These are phyloP conservation scores for Mythimna ferrago DNA, from an alignment of 2,888 invertebrate species.

Conservation along the genomic window DNA sequence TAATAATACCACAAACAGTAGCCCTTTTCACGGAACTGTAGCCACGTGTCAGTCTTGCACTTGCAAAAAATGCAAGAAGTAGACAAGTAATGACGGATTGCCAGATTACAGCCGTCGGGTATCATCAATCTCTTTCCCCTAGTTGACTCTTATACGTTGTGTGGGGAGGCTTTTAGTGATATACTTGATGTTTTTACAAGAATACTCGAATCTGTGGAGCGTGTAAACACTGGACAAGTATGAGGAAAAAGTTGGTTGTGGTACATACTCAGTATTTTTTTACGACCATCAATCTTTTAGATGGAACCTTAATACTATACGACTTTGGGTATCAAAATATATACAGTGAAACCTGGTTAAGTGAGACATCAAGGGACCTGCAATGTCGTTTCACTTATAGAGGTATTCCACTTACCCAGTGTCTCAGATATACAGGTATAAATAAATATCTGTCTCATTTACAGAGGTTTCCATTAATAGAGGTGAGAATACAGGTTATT, in stretches of 20 bases:
- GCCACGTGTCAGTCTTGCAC: constrained; percentile 54
- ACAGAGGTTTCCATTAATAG: too few relatives aligned
- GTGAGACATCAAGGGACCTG: too few relatives aligned
- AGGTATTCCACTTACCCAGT: too few relatives aligned
- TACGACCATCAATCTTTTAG: background rate
- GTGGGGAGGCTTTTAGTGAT: constrained; percentile 56
- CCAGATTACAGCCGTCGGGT: constrained; percentile 56
- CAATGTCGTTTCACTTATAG: too few relatives aligned
- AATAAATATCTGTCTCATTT: too few relatives aligned
- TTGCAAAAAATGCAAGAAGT: constrained; percentile 53
- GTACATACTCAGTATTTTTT: background rate
- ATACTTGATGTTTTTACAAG: constrained; percentile 52
- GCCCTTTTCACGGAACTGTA: background rate
- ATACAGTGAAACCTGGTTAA: too few relatives aligned
- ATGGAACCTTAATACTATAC: too few relatives aligned
- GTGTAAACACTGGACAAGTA: constrained; percentile 42
- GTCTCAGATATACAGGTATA: too few relatives aligned
- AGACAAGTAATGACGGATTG: constrained; percentile 62
- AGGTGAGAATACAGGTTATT: too few relatives aligned
- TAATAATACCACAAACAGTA: background rate
- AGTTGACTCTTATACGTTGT: constrained; percentile 55
- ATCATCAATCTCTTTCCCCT: constrained; percentile 60
- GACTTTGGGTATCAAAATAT: background rate
- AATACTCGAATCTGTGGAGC: constrained; percentile 30
- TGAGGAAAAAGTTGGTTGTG: constrained; percentile 21